Evolutionary conservation across 2,888 invertebrate genomes (phyloP), one percentile per base, ranked within the genome.

Genomic region (Drosophila peninsularis): DNA sequence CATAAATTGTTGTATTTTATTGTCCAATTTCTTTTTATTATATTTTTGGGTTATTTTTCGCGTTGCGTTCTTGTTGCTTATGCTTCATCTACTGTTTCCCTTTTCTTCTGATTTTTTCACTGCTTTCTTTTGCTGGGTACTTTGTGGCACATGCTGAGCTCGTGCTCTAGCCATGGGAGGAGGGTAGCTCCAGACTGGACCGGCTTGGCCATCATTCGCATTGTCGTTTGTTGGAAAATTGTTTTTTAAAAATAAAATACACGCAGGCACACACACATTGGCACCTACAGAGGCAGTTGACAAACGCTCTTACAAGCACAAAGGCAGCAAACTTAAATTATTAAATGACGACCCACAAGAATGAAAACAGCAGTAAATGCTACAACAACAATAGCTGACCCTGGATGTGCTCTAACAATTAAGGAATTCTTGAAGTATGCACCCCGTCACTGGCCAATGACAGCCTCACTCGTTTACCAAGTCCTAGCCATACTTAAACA

Each of bases 1-100:
- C 80, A 88, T 86, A 86, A 86, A 86, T 86, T 86, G 80, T 78
- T 83, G 87, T 88, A 86, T 88, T 86, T 86, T 86, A 86, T 88
- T 88, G 86, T 86, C 84, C 87, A 86, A 86, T 86, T 86, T 86
- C 81, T 88, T 88, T 86, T 88, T 86, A 86, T 88, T 86, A 88
- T 86, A 82, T 85, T 80, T 83, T 75, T 79, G 70, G 74, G 67
- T 71, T 71, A 69, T 84, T 81, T 80, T 80, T 71, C 70, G 81
- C 81, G 75, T 62, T 76, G 71, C 69, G 69, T 76, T 77, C 77
- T 79, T 79, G 75, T 75, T 77, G 82, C 87, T 82, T 81, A 76
- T 86, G 82, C 82, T 78, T 86, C 82, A 82, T 82, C 84, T 86
- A 83, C 76, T 78, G 76, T 70, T 86, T 78, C 62, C 69, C 49